A percentile compares a stretch with the other conserved stretches of the same genome.
phyloP scores from a whole-genome alignment of 2,888 invertebrate species.

The Thera obeliscata region DNA sequence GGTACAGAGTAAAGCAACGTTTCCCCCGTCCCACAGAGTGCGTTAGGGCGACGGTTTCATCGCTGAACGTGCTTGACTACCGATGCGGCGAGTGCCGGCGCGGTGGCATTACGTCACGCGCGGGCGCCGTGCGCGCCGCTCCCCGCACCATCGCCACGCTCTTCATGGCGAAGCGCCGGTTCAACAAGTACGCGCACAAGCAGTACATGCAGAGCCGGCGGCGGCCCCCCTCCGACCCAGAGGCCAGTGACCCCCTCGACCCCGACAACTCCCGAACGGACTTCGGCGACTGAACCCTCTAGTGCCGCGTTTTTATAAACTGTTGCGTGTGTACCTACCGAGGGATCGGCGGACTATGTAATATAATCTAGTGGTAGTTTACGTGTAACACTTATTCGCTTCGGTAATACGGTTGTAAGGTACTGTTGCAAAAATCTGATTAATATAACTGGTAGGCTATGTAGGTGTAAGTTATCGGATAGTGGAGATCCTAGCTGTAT shows the following conservation, averaged over 20 bases:
- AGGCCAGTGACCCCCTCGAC: constrained; percentile 32
- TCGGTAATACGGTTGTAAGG: constrained; percentile 77
- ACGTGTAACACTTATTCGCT: constrained; percentile 72
- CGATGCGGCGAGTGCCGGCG: constrained; percentile 80
- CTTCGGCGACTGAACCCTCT: constrained; percentile 36
- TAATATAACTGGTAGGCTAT: constrained; percentile 76
- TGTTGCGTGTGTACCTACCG: background rate
- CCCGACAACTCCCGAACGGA: constrained; percentile 37
- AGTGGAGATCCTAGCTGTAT: constrained; percentile 62
- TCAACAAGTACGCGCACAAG: constrained; percentile 82
- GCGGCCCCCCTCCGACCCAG: constrained; percentile 38
- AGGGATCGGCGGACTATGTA: constrained; percentile 49
- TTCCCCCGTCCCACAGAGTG: constrained; percentile 64
- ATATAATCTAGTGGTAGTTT: constrained; percentile 63
- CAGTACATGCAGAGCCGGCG: constrained; percentile 72
- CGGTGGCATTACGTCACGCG: constrained; percentile 80
- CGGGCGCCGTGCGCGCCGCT: constrained; percentile 77
- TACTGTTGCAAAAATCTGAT: constrained; percentile 81
- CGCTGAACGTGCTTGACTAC: constrained; percentile 78
- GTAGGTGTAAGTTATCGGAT: constrained; percentile 69
- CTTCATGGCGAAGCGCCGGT: constrained; percentile 82
- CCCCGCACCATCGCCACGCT: constrained; percentile 81
- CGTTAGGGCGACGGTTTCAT: constrained; percentile 74
- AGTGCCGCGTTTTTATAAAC: constrained; percentile 16
- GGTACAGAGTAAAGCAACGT: background rate